A percentile compares a stretch with the other conserved stretches of the same genome.
phyloP scores from a whole-genome alignment of 2,113 vertebrate genomes.

The Eptesicus fuscus region DNA sequence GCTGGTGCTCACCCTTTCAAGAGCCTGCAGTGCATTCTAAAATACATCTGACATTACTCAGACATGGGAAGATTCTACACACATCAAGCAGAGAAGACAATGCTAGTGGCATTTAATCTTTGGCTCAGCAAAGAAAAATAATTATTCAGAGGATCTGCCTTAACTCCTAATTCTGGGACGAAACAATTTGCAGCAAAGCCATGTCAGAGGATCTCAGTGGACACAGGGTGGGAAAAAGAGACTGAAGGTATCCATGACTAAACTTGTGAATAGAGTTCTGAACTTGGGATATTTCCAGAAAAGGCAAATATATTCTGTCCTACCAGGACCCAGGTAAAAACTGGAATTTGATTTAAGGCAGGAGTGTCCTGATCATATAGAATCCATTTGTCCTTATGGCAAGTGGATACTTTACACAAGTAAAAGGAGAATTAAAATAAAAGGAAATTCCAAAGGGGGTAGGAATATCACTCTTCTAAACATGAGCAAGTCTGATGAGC shows the following conservation, averaged over 20 bases:
- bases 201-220: neutral
- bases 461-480: neutral
- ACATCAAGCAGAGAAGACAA: neutral
- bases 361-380: neutral
- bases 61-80: neutral
- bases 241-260: neutral
- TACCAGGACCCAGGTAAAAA: neutral
- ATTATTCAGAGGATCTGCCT: neutral
- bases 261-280: neutral
- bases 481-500: neutral
- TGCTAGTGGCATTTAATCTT: neutral
- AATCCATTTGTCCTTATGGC: neutral
- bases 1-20: neutral
- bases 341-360: neutral
- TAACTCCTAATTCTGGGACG: neutral
- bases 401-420: neutral
- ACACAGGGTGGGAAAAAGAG: neutral
- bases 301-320: neutral
- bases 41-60: neutral
- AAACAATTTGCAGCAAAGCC: neutral
- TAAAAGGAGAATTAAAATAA: neutral
- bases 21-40: neutral
- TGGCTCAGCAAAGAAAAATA: conserved; percentile 32
- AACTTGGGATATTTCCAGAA: neutral
- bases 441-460: neutral